Percentiles rank a stretch among this genome's conserved stretches.
Evolutionary conservation across 2,113 vertebrate species (phyloP).

Genomic region (Tamias sibiricus): DNA sequence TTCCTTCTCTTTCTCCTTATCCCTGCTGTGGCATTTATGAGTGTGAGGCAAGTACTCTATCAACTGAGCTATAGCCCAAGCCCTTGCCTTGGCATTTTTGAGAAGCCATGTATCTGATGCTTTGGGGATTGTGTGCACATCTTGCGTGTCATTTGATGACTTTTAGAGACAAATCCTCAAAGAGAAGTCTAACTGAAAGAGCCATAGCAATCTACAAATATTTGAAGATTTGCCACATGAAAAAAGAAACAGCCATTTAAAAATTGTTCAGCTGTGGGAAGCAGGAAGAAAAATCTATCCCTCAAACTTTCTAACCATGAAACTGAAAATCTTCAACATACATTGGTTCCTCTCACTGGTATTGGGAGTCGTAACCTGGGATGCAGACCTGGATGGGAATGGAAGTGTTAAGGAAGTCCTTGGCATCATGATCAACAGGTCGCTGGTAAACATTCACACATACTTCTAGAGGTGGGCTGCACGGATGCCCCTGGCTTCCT

Average conservation of each 20-base stretch:
- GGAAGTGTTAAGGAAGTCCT: background rate
- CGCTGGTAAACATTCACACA: background rate
- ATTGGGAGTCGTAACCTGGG: background rate
- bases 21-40: too few species aligned
- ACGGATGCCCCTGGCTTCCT: background rate
- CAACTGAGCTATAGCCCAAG: too few species aligned
- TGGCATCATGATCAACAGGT: background rate
- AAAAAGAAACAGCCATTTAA: background rate
- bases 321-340: background rate
- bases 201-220: background rate
- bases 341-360: background rate
- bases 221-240: background rate
- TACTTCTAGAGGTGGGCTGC: background rate
- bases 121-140: background rate
- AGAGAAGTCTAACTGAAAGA: background rate
- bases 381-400: background rate
- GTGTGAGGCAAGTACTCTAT: too few species aligned
- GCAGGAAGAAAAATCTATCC: background rate
- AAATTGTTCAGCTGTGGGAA: background rate
- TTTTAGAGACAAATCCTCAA: background rate
- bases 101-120: background rate
- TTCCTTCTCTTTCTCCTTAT: background rate
- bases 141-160: conserved; percentile 8
- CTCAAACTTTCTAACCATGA: conserved; percentile 14
- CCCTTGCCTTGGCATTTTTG: background rate